Evolutionary conservation across 2,888 invertebrate species (phyloP), one percentile per base, ranked within the genome.

Genomic region (Pyrrhia umbra): DNA sequence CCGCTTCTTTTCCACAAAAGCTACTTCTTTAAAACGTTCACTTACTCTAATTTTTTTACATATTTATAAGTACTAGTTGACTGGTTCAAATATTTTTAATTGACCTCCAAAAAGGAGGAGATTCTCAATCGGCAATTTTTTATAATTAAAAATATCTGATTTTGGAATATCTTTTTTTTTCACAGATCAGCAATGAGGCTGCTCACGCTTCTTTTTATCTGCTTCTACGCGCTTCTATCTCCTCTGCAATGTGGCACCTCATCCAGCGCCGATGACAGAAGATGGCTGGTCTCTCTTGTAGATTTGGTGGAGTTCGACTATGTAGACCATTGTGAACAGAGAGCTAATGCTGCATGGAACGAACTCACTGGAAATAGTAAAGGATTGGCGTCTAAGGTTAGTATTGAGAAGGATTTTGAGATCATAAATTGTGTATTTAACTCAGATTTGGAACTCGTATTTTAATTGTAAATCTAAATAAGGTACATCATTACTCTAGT

Each of bases 251-350:
- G 89, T 54, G 93, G 93, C 0, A 90, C 88, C 0, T 88, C 92
- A 0, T 92, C 90, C 18, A 90, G 87, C 16, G 85, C 79, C 1
- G 91, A 93, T 42, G 93, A 93, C 59, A 85, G 88, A 52, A 81
- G 87, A 78, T 91, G 90, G 90, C 85, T 94, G 39, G 85, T 88
- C 6, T 89, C 93, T 0, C 78, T 95, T 9, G 83, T 95, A 10
- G 92, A 94, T 13, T 79, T 95, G 13, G 90, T 95, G 9, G 95
- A 95, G 68, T 61, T 95, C 75, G 95, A 95, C 49, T 94, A 95
- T 54, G 92, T 92, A 47, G 95, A 95, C 61, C 89, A 90, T 34
- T 95, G 95, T 64, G 91, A 90, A 39, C 86, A 88, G 57, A 83
- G 90, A 40, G 93, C 95, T 0, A 83, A 81, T 8, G 93, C 95